Percentiles rank a stretch among this genome's conserved stretches.
phyloP scores from a whole-genome alignment of 2,797 vertebrate genomes.

The Gallinago nigripennis region DNA sequence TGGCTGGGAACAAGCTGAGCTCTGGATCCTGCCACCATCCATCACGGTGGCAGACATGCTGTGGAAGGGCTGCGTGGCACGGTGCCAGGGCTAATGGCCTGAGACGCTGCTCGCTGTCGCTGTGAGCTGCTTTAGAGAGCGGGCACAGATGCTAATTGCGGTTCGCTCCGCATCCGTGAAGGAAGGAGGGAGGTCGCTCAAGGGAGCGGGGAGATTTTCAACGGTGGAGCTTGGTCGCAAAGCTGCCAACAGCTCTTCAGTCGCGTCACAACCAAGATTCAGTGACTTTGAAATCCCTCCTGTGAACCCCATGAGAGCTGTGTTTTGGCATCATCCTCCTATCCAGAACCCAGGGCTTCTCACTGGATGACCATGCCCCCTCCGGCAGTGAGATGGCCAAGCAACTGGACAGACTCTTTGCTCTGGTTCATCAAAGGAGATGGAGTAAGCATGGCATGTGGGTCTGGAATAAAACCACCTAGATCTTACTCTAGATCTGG shows the following conservation, averaged over 20 bases:
- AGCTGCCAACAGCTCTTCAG: not conserved
- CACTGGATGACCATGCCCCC: not conserved
- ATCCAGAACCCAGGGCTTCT: not conserved
- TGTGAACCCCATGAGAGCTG: not conserved
- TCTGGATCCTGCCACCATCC: conserved; percentile 73
- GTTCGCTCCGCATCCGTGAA: not conserved
- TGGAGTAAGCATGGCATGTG: not conserved
- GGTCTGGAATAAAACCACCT: not conserved
- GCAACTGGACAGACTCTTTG: not conserved
- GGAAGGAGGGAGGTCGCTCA: not conserved
- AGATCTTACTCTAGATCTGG: not conserved
- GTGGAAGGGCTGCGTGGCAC: conserved; percentile 28
- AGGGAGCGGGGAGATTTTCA: not conserved
- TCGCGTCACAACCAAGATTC: not conserved
- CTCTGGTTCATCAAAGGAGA: not conserved
- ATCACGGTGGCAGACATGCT: conserved; percentile 41
- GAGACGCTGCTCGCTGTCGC: not conserved
- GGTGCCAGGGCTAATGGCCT: conserved; percentile 68
- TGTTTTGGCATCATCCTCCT: not conserved
- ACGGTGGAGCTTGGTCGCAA: accelerated
- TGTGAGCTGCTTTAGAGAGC: not conserved
- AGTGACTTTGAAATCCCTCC: not conserved
- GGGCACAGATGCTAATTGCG: not conserved
- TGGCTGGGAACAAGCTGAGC: conserved; percentile 29
- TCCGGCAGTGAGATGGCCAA: not conserved